phyloP scores from a whole-genome alignment of 2,888 invertebrate species.

The Nudaria mundana region DNA sequence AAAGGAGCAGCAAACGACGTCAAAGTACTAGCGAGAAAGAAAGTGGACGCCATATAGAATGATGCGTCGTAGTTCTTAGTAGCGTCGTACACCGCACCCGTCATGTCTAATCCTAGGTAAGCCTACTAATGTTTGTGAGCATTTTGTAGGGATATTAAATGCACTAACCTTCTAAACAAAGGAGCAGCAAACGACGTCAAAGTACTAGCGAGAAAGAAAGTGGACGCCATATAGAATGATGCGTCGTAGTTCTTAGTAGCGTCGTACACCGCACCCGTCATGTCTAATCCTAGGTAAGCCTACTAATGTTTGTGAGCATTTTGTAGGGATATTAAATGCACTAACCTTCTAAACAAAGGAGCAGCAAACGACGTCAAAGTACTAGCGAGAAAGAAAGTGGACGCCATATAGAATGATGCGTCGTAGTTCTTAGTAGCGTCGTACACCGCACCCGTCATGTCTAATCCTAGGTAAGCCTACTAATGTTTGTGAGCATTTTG shows the following conservation, averaged over 20 bases:
- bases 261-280: constrained; percentile 95
- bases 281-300: too few species aligned
- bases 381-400: constrained; percentile 91
- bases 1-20: constrained; percentile 92
- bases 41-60: constrained; percentile 95
- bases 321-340: too few species aligned
- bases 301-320: too few species aligned
- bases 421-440: constrained; percentile 93
- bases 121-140: too few species aligned
- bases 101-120: too few species aligned
- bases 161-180: constrained; percentile 75
- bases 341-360: constrained; percentile 82
- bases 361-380: constrained; percentile 92
- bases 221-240: constrained; percentile 96
- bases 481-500: too few species aligned
- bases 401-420: constrained; percentile 96
- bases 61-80: constrained; percentile 93
- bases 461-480: too few species aligned
- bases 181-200: constrained; percentile 92
- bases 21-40: constrained; percentile 91
- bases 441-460: constrained; percentile 94
- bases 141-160: too few species aligned
- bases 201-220: constrained; percentile 92
- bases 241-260: constrained; percentile 91
- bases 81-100: constrained; percentile 94